These are phyloP conservation scores for Hippocampus kuda DNA, from an alignment of 2,797 vertebrate genomes.

Conservation along the genomic window DNA sequence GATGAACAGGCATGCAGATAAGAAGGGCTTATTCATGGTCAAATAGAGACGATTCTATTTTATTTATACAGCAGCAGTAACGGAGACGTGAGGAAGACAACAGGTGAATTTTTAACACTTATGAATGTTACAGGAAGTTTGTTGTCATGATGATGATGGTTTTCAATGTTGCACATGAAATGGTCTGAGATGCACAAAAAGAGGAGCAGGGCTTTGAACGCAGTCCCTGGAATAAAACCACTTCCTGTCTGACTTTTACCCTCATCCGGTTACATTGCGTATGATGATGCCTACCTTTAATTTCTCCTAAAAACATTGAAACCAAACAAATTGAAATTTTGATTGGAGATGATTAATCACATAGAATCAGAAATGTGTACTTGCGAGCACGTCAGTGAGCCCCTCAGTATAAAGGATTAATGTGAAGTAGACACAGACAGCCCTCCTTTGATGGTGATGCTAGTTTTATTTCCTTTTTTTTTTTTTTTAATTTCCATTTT, in stretches of 20 bases:
- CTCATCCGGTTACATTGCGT: conserved; percentile 8
- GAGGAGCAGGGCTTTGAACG: conserved; percentile 38
- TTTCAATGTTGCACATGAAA: conserved; percentile 31
- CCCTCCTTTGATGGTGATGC: conserved; percentile 14
- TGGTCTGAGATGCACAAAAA: conserved; percentile 20
- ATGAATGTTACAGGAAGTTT: conserved; percentile 46
- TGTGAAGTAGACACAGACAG: neutral
- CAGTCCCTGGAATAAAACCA: conserved; percentile 62
- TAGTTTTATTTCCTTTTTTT: conserved; percentile 31
- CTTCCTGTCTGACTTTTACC: conserved; percentile 59
- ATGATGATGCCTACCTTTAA: neutral
- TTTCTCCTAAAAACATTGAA: too few relatives aligned
- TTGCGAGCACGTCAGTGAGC: neutral
- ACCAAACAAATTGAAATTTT: too few relatives aligned
- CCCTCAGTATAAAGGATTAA: neutral
- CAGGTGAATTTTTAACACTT: conserved; percentile 37
- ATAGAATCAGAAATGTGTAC: too few relatives aligned
- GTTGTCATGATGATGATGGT: conserved; percentile 18
- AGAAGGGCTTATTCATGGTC: conserved; percentile 54
- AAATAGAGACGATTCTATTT: conserved; percentile 53
- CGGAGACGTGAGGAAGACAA: conserved; percentile 9
- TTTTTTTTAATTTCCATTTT: conserved; percentile 14
- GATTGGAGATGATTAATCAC: too few relatives aligned
- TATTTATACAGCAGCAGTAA: conserved; percentile 46
- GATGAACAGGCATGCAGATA: neutral